Conservation (phyloP, 2,113 vertebrate species). For the Motacilla tschutschensis region DNA sequence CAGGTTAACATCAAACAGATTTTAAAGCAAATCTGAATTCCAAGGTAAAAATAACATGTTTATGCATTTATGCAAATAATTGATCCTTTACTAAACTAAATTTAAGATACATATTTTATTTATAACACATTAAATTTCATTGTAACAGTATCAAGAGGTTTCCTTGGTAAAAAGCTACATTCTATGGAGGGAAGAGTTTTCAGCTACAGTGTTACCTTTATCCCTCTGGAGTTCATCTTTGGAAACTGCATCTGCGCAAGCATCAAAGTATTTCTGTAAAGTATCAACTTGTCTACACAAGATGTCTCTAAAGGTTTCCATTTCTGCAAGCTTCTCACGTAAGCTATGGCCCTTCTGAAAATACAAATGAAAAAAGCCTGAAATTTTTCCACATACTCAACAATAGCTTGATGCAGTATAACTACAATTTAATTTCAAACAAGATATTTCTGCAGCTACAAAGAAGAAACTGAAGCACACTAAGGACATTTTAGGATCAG, state of each 20-base stretch:
- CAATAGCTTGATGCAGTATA: background rate
- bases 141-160: background rate
- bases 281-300: constrained; percentile 85
- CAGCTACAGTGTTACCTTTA: constrained; percentile 79
- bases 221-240: constrained; percentile 95
- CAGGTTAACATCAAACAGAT: background rate
- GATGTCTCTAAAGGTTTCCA: constrained; percentile 98
- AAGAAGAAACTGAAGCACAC: background rate
- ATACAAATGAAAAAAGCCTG: background rate
- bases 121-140: background rate
- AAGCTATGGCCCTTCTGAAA: constrained; percentile 94
- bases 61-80: background rate
- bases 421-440: background rate
- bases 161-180: background rate
- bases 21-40: background rate
- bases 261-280: constrained; percentile 84
- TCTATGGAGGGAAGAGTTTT: background rate
- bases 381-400: background rate
- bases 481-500: background rate
- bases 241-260: constrained; percentile 87
- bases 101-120: background rate
- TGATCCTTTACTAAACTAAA: background rate
- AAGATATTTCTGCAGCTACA: background rate
- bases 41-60: background rate
- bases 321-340: constrained; percentile 95